Evolutionary conservation across 2,797 vertebrate genomes (phyloP).

Genomic region (Scolopax bukidnonensis): DNA sequence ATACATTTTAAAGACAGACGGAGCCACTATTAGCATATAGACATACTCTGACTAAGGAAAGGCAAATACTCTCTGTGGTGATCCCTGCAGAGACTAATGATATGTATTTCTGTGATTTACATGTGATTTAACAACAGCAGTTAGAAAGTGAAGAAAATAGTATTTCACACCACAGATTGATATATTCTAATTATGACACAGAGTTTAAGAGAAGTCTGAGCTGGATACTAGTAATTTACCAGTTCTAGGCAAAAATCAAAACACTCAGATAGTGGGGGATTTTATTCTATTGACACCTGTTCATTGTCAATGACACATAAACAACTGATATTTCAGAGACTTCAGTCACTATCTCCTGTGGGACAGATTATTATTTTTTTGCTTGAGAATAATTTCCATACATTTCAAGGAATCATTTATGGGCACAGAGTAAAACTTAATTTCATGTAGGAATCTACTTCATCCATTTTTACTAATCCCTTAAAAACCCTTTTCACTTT

Average conservation of each 20-base stretch:
- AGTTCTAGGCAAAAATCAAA: background rate
- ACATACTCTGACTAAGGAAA: background rate
- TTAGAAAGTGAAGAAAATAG: background rate
- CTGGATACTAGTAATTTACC: background rate
- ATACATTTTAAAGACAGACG: background rate
- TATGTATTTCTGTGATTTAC: background rate
- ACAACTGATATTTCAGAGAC: background rate
- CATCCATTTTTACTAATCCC: background rate
- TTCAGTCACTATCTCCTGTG: background rate
- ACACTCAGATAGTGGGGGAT: fast-evolving
- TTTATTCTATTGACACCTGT: background rate
- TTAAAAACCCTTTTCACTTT: background rate
- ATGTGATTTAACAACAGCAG: background rate
- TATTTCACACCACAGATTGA: background rate
- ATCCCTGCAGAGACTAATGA: background rate
- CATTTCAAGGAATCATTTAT: background rate
- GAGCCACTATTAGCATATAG: background rate
- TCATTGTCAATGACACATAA: background rate
- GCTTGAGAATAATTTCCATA: background rate
- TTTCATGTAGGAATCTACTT: background rate
- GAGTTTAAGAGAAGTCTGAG: background rate
- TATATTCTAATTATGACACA: background rate
- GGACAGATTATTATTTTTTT: background rate
- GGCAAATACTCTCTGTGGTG: background rate
- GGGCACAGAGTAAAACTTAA: background rate